Conservation (phyloP, 2,113 vertebrate genomes). For the Rhodinocichla rosea region DNA sequence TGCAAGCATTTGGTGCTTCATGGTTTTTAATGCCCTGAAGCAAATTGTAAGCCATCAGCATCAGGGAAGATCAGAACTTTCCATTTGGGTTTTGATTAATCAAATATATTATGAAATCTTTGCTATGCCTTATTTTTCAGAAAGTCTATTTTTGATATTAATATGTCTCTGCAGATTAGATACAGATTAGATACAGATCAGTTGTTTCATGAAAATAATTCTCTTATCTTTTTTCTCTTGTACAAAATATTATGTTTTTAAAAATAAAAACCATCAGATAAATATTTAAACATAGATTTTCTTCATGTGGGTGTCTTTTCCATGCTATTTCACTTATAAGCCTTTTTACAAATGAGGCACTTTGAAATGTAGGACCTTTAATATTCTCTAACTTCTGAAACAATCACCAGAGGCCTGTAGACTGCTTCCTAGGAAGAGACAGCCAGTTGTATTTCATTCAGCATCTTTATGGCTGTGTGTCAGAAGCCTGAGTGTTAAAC, state of each 20-base stretch:
- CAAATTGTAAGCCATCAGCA: constrained; percentile 35
- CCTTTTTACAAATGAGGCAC: constrained; percentile 23
- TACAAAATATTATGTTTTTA: constrained; percentile 32
- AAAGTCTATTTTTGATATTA: constrained; percentile 53
- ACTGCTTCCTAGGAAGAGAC: constrained; percentile 28
- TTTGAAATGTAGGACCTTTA: constrained; percentile 46
- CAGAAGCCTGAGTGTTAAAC: constrained; percentile 63
- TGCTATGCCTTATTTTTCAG: constrained; percentile 34
- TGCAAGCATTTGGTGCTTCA: constrained; percentile 26
- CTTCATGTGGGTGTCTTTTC: constrained; percentile 21
- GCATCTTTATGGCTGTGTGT: constrained; percentile 52
- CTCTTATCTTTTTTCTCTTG: constrained; percentile 37
- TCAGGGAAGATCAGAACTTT: constrained; percentile 51
- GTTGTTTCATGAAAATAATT: constrained; percentile 57
- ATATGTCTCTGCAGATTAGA: constrained; percentile 34
- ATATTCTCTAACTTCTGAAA: constrained; percentile 63
- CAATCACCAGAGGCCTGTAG: constrained; percentile 46
- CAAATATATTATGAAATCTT: constrained; percentile 63
- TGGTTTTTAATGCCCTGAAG: constrained; percentile 35
- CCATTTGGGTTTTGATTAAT: constrained; percentile 33
- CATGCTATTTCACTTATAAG: constrained; percentile 29
- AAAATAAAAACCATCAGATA: constrained; percentile 59
- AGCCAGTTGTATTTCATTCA: constrained; percentile 63
- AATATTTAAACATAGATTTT: constrained; percentile 60
- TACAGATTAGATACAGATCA: constrained; percentile 31